A percentile compares a stretch with the other conserved stretches of the same genome.
Conservation (phyloP, 1,140 invertebrate genomes). For the Lepeophtheirus salmonis region DNA sequence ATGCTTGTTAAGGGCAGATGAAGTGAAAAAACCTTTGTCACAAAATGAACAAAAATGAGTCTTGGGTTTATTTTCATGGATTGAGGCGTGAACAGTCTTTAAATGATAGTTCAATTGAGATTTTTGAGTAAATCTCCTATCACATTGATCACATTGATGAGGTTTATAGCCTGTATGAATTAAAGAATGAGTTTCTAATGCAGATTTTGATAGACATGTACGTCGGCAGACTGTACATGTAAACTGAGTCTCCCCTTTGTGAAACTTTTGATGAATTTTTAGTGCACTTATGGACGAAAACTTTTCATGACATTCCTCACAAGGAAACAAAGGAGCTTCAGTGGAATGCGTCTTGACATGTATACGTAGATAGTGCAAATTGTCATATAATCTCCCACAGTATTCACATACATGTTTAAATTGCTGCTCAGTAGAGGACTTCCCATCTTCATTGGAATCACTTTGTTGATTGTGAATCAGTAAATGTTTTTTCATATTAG, state of each 20-base stretch:
- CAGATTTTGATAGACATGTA: slow-evolving; percentile 96
- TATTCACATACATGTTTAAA: slow-evolving; percentile 53
- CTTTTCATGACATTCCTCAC: background rate
- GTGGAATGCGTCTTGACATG: background rate
- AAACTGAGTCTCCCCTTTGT: slow-evolving; percentile 97
- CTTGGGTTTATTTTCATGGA: background rate
- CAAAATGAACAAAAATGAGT: slow-evolving; percentile 15
- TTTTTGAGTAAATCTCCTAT: slow-evolving; percentile 16
- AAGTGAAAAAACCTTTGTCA: slow-evolving; percentile 22
- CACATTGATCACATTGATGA: slow-evolving; percentile 24
- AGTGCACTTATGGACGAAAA: slow-evolving; percentile 58
- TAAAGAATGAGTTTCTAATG: slow-evolving; percentile 97
- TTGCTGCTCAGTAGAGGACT: background rate
- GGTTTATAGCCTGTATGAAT: slow-evolving; percentile 46
- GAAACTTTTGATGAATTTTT: slow-evolving; percentile 82
- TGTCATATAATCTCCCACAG: slow-evolving; percentile 95
- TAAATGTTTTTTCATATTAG: slow-evolving; percentile 20
- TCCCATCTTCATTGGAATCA: background rate
- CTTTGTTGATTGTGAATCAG: background rate
- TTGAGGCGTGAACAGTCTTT: background rate
- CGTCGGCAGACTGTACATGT: slow-evolving; percentile 97
- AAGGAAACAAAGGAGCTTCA: background rate
- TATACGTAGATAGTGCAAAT: slow-evolving; percentile 26
- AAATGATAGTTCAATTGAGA: slow-evolving; percentile 11
- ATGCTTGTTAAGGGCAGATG: slow-evolving; percentile 25